Evolutionary conservation across 2,113 vertebrate genomes (phyloP).

Genomic region (Chascanopsetta lugubris): DNA sequence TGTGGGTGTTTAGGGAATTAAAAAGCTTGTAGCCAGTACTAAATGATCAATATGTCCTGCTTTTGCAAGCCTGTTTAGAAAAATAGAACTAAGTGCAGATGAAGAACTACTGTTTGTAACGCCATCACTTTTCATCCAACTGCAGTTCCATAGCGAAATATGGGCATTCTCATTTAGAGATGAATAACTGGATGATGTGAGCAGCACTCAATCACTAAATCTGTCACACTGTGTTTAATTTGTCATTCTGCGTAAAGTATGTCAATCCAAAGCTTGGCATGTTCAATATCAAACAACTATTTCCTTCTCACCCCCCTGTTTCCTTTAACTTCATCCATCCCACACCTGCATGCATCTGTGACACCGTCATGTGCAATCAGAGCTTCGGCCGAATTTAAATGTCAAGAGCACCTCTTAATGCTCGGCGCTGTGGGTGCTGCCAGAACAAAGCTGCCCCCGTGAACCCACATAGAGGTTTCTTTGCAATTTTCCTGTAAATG

Average conservation of each 20-base stretch:
- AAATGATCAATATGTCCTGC: too few relatives aligned
- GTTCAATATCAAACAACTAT: too few relatives aligned
- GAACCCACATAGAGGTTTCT: constrained; percentile 28
- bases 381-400: constrained; percentile 50
- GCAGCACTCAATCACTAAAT: too few relatives aligned
- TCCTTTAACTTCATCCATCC: constrained; percentile 48
- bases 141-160: too few relatives aligned
- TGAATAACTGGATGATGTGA: too few relatives aligned
- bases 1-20: too few relatives aligned
- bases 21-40: too few relatives aligned
- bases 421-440: constrained; percentile 26
- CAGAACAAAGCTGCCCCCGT: constrained; percentile 24
- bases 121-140: not conserved
- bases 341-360: constrained; percentile 17
- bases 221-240: too few relatives aligned
- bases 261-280: too few relatives aligned
- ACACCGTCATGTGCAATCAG: constrained; percentile 54
- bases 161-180: too few relatives aligned
- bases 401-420: constrained; percentile 55
- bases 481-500: constrained; percentile 35
- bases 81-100: not conserved
- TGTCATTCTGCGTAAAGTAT: too few relatives aligned
- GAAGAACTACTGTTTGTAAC: not conserved
- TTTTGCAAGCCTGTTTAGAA: not conserved
- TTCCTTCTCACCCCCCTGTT: constrained; percentile 8